These are phyloP conservation scores for Hydrolagus colliei DNA, from an alignment of 2,797 vertebrate species.

Conservation along the genomic window DNA sequence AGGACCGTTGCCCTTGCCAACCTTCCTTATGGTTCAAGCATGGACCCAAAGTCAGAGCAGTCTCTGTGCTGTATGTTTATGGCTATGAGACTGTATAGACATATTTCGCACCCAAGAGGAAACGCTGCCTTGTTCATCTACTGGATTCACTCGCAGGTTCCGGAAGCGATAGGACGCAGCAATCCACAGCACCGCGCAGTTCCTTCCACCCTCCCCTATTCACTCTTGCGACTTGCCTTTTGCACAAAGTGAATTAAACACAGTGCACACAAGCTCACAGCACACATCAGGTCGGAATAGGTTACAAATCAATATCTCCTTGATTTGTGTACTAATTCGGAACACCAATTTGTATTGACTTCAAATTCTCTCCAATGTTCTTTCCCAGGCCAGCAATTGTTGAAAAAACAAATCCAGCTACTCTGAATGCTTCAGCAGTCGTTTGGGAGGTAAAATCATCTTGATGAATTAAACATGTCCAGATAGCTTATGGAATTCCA, in stretches of 20 bases:
- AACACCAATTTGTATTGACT: background rate
- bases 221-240: too few species aligned
- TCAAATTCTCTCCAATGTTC: background rate
- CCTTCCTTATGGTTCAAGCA: too few species aligned
- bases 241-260: background rate
- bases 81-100: too few species aligned
- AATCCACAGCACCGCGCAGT: too few species aligned
- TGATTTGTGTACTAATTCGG: background rate
- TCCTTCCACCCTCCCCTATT: too few species aligned
- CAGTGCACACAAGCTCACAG: background rate
- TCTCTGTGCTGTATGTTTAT: too few species aligned
- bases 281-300: background rate
- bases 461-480: background rate
- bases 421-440: background rate
- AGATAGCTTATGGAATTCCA: background rate
- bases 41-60: too few species aligned
- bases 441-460: background rate
- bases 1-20: too few species aligned
- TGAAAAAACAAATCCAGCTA: background rate
- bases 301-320: background rate
- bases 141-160: too few species aligned
- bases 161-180: too few species aligned
- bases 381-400: background rate
- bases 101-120: too few species aligned
- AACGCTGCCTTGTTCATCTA: too few species aligned